Conservation (phyloP, 1,140 invertebrate species). For the Heliothis subflexa region DNA sequence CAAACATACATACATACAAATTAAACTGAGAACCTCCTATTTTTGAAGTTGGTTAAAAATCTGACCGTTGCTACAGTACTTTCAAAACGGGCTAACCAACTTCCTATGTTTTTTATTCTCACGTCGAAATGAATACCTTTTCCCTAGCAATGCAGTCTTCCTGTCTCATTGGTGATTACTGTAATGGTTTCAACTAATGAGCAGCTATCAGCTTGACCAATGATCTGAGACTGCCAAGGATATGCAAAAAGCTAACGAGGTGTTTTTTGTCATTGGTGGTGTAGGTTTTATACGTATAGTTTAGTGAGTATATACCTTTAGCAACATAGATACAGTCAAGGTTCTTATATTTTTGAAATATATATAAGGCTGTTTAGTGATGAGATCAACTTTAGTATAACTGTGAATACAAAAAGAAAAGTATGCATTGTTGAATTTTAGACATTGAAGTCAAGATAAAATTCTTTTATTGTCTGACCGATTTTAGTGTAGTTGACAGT, state of each 20-base stretch:
- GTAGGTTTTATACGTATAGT: constrained; percentile 21
- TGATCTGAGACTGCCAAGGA: constrained; percentile 73
- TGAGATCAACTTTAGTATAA: too few species aligned
- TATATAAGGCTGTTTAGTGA: too few species aligned
- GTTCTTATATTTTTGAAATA: not conserved
- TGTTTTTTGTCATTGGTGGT: constrained; percentile 35
- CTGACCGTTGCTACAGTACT: not conserved
- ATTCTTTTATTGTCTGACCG: too few species aligned
- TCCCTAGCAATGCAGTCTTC: constrained; percentile 43
- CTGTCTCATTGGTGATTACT: constrained; percentile 66
- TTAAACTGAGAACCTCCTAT: too few species aligned
- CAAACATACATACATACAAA: too few species aligned
- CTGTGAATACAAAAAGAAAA: too few species aligned
- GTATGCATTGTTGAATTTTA: too few species aligned
- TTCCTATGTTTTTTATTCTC: constrained; percentile 46
- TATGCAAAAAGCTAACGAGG: constrained; percentile 67
- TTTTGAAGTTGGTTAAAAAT: too few species aligned
- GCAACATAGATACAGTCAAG: not conserved
- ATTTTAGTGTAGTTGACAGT: too few species aligned
- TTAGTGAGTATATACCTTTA: not conserved
- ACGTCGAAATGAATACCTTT: constrained; percentile 13
- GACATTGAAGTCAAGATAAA: too few species aligned
- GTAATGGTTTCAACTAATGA: constrained; percentile 57
- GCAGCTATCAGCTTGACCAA: constrained; percentile 62
- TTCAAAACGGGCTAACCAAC: not conserved